Base-by-base conservation (phyloP, 1,140 invertebrate genomes). In the Aphelinus certus region DNA sequence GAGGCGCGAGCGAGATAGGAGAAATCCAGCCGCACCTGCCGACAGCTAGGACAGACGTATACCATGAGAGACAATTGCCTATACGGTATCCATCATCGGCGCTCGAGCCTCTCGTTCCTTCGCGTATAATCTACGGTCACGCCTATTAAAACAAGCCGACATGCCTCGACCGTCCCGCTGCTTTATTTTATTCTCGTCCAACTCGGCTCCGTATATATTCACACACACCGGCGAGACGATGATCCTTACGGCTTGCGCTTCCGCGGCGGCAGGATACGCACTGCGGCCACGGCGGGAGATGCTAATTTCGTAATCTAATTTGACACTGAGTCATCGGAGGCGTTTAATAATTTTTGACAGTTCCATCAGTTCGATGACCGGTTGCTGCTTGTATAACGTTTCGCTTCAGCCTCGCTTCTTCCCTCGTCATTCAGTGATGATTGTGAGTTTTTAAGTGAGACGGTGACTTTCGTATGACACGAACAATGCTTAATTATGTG, bases 51-150 rank as follows among this genome's bases (percentile, higher is more conserved):
- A 68, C 49, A 60, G 61, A 62, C 74, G 76, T 56, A 4, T 61
- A 57, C 4, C 68, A 56, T 58, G 71, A 75, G 26, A 26, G 73
- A 77, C 73, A 77, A 73, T 79, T 75, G 73, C 75, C 76, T 77
- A 26, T 26, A 75, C 56, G 73, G 71, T 79, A 79, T 76, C 70
- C 71, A 79, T 79, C 78, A 79, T 76, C 73, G 53, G 47, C 58
- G 48, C 56, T 75, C 61, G 26, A 73, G 45, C 64, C 3, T 55
- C 51, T 75, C n/a, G 9, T 63, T 61, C 7, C 62, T 4, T 60
- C 45, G 51, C 45, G 51, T 70, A 74, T 79, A 79, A 78, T 78
- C 60, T 69, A 64, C 56, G 53, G 71, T 69, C 64, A 76, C 77
- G 74, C 75, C 73, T 73, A 75, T 64, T 77, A 76, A 68, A 77